phyloP scores from a whole-genome alignment of 53 echinoderm and acorn worm species.

The Arbacia lixula region DNA sequence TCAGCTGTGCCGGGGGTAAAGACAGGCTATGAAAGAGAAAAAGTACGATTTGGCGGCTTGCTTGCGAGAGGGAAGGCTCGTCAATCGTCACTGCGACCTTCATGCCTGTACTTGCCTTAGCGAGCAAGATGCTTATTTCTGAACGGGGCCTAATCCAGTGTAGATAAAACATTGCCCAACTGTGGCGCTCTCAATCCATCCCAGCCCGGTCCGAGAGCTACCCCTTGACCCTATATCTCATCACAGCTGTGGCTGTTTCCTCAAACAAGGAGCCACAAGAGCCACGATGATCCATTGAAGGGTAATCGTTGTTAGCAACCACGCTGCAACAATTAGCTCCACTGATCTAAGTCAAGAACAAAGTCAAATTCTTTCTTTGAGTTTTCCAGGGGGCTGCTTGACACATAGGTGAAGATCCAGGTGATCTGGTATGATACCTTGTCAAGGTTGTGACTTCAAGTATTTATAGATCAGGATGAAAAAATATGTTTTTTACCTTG shows the following conservation, averaged over 20 bases:
- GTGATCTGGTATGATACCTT: slow-evolving; percentile 4
- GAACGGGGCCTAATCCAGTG: slow-evolving; percentile 37
- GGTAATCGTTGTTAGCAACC: slow-evolving; percentile 12
- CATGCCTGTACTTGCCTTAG: slow-evolving; percentile 32
- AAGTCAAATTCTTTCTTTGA: not conserved
- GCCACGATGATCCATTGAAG: slow-evolving; percentile 20
- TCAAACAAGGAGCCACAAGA: slow-evolving; percentile 29
- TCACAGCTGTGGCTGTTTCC: slow-evolving; percentile 53
- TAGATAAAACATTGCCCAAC: slow-evolving; percentile 26
- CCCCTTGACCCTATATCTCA: slow-evolving; percentile 28
- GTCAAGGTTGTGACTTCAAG: slow-evolving; percentile 15
- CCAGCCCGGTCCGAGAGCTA: not conserved
- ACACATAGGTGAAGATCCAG: slow-evolving; percentile 19
- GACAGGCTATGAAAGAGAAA: not conserved
- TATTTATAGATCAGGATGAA: slow-evolving; percentile 7
- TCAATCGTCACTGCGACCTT: slow-evolving; percentile 45
- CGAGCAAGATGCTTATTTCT: slow-evolving; percentile 13
- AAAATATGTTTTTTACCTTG: too few species aligned
- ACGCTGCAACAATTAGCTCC: slow-evolving; percentile 45
- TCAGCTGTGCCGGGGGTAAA: not conserved
- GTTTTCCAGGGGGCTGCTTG: slow-evolving; percentile 3
- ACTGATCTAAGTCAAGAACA: slow-evolving; percentile 16
- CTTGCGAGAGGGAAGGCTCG: slow-evolving; percentile 20
- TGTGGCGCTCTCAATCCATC: slow-evolving; percentile 30
- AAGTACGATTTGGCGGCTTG: slow-evolving; percentile 24